Evolutionary conservation across 2,888 invertebrate genomes (phyloP).

Genomic region (Xestobium rufovillosum): DNA sequence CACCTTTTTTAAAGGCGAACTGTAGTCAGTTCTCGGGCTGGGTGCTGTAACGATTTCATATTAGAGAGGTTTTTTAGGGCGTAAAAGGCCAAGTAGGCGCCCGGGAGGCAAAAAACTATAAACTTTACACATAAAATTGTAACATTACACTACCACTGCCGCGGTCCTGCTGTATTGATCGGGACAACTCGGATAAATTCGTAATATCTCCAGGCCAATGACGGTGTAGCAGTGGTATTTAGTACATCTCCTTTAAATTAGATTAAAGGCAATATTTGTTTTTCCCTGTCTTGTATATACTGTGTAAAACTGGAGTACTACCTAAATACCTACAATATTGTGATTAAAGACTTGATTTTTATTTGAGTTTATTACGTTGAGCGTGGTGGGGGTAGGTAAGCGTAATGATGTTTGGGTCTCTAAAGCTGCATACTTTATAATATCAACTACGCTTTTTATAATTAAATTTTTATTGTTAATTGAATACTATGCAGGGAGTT

Average conservation of each 20-base stretch:
- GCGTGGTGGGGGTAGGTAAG: no score
- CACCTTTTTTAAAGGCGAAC: constrained; percentile 24
- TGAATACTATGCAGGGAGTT: no score
- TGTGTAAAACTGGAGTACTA: no score
- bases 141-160: constrained; percentile 32
- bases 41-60: constrained; percentile 30
- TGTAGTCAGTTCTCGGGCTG: constrained; percentile 24
- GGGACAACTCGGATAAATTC: constrained; percentile 22
- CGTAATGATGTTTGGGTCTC: no score
- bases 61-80: constrained; percentile 21
- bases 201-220: constrained; percentile 15
- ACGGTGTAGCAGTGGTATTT: neutral
- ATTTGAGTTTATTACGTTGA: no score
- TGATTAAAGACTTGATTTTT: no score
- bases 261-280: constrained; percentile 17
- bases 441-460: no score
- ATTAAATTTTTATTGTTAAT: no score
- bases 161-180: constrained; percentile 26
- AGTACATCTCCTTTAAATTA: constrained; percentile 22
- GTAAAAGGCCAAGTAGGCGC: constrained; percentile 18
- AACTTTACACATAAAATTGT: constrained; percentile 37
- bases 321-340: no score
- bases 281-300: no score
- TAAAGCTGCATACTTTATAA: no score
- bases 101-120: constrained; percentile 32